Evolutionary conservation across 1,140 invertebrate genomes (phyloP), one percentile per base, ranked within the genome.

Genomic region (Drosophila fuyamai): DNA sequence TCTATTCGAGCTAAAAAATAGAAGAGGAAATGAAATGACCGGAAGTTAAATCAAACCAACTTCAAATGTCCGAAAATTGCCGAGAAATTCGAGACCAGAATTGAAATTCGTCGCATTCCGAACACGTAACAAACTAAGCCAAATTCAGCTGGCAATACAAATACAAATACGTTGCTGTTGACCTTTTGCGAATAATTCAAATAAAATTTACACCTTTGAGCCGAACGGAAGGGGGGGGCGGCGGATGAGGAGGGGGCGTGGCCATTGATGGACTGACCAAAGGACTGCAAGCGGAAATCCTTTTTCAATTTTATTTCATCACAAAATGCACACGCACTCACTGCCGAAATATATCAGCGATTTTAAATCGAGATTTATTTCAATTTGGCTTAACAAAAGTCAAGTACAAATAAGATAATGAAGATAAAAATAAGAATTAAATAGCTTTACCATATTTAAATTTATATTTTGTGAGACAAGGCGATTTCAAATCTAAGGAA

Each of bases 221-320:
- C 58, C 58, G 50, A 66, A 29, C 18, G 27, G 29, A 60, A 53
- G 43, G 23, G 35, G 38, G 50, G 1, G 16, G 12, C 13, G 27
- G 29, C 13, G 36, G 36, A n/a, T 12, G 10, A 10, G 14, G 5
- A 16, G 13, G 29, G 36, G 44, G 44, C 38, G 18, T 36, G 47
- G 43, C 48, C 57, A 76, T 60, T 67, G 57, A 77, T 56, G 65
- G 56, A 70, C 75, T 83, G 78, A 73, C 81, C 81, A 50, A 74
- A 60, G 83, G 76, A 79, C 83, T 75, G 57, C 79, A 76, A 88
- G 67, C 83, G 83, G 83, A 86, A 86, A 86, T 86, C 83, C 83
- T 88, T 86, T 86, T 86, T 88, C 83, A 79, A 86, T 86, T 88
- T 85, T 70, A 85, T 81, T 86, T 88, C 51, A 88, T 68, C 66